Conservation (phyloP, 2,113 vertebrate genomes). For the Axis porcinus region DNA sequence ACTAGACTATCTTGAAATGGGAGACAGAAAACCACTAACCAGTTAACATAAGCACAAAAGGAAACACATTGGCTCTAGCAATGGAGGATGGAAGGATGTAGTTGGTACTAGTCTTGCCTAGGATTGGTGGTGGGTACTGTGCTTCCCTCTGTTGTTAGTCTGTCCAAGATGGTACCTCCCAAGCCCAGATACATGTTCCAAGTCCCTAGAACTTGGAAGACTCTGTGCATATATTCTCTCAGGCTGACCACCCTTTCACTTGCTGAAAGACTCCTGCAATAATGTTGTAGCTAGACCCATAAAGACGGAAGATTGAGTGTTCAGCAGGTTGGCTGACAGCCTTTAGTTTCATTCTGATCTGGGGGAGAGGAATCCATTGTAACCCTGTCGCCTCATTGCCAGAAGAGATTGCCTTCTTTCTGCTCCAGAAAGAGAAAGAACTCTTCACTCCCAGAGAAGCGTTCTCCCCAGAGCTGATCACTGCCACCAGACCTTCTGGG, state of each 20-base stretch:
- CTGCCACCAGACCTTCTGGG: neutral
- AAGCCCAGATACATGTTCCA: neutral
- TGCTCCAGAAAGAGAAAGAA: neutral
- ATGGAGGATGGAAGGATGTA: neutral
- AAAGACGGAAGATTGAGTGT: constrained; percentile 7
- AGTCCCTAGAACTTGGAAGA: neutral
- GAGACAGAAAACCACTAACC: neutral
- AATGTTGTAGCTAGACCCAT: neutral
- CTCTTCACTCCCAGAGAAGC: neutral
- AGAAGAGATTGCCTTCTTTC: constrained; percentile 32
- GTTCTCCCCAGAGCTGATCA: neutral
- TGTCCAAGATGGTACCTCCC: neutral
- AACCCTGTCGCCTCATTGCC: constrained; percentile 19
- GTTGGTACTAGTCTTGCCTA: neutral
- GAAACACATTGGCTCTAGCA: neutral
- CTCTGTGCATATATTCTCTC: neutral
- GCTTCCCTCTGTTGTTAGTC: neutral
- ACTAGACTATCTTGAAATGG: neutral
- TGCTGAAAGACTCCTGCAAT: neutral
- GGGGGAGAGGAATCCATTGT: neutral
- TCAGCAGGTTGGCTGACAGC: neutral
- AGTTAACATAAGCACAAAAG: neutral
- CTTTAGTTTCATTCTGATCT: constrained; percentile 26
- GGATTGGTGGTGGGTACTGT: neutral
- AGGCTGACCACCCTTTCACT: neutral